Percentiles rank a stretch among this genome's conserved stretches.
phyloP scores from a whole-genome alignment of 1,140 invertebrate genomes.

The Drosophila kikkawai region DNA sequence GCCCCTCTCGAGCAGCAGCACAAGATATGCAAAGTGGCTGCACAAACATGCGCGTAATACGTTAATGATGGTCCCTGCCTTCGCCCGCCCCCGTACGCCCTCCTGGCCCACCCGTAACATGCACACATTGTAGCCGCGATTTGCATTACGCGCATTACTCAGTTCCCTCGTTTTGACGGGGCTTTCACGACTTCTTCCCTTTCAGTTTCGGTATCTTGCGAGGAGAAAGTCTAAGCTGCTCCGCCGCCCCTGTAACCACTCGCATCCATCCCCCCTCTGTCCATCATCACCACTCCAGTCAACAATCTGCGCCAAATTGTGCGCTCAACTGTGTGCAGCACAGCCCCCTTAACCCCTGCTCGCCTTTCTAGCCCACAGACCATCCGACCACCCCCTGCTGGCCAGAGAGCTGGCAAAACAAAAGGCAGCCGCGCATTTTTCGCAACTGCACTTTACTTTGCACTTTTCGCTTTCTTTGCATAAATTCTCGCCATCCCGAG shows the following conservation, averaged over 20 bases:
- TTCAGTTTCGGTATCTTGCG: slow-evolving; percentile 56
- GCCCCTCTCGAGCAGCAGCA: slow-evolving; percentile 13
- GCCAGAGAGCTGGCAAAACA: slow-evolving; percentile 66
- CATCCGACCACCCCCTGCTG: slow-evolving; percentile 10
- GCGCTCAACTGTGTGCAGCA: slow-evolving; percentile 71
- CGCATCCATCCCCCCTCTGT: neutral
- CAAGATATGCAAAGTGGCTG: slow-evolving; percentile 74
- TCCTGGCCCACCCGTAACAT: slow-evolving; percentile 10
- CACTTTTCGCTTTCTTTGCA: slow-evolving; percentile 83
- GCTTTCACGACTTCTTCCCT: slow-evolving; percentile 21
- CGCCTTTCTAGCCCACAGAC: neutral
- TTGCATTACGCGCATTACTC: slow-evolving; percentile 78
- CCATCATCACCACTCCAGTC: slow-evolving; percentile 29
- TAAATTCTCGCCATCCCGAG: slow-evolving; percentile 74
- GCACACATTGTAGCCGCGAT: slow-evolving; percentile 76
- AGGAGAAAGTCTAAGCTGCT: slow-evolving; percentile 49
- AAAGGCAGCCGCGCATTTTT: slow-evolving; percentile 76
- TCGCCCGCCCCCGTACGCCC: slow-evolving; percentile 1
- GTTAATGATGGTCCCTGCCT: slow-evolving; percentile 66
- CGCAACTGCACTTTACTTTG: slow-evolving; percentile 76
- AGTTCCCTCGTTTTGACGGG: slow-evolving; percentile 56
- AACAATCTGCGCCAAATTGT: slow-evolving; percentile 78
- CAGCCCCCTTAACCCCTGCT: slow-evolving; percentile 10
- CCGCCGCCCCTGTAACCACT: slow-evolving; percentile 6
- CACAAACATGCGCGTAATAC: slow-evolving; percentile 78